These are phyloP conservation scores for Ommatoiulus sabulosus DNA, from an alignment of 2,888 invertebrate genomes.

Conservation along the genomic window DNA sequence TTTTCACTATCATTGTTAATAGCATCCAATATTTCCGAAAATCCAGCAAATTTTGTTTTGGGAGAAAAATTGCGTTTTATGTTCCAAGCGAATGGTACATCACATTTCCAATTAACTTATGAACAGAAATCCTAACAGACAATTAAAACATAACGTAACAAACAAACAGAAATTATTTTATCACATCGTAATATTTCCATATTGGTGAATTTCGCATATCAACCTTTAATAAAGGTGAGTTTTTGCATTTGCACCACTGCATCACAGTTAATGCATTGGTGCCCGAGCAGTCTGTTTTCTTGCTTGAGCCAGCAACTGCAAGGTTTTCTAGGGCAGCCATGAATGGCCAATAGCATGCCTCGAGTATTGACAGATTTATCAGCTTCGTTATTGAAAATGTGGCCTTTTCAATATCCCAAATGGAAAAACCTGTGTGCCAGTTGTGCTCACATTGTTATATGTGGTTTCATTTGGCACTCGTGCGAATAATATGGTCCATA, in stretches of 20 bases:
- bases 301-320: background rate
- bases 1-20: too few relatives aligned
- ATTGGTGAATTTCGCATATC: too few relatives aligned
- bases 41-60: too few relatives aligned
- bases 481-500: constrained; percentile 6
- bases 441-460: constrained; percentile 3
- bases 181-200: too few relatives aligned
- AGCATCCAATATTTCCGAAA: too few relatives aligned
- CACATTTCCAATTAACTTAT: too few relatives aligned
- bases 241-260: background rate
- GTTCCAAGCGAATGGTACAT: too few relatives aligned
- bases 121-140: too few relatives aligned
- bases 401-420: background rate
- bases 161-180: too few relatives aligned
- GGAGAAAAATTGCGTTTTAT: too few relatives aligned
- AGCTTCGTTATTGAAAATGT: constrained; percentile 18
- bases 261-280: background rate
- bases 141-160: too few relatives aligned
- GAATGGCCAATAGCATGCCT: background rate
- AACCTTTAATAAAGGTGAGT: background rate
- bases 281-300: background rate
- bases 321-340: background rate
- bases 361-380: constrained; percentile 22
- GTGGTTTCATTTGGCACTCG: constrained; percentile 9
- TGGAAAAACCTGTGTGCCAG: constrained; percentile 24